Percentiles rank a stretch among this genome's conserved stretches.
These are phyloP conservation scores for Augiades crinisus DNA, from an alignment of 2,888 invertebrate genomes.

Conservation along the genomic window DNA sequence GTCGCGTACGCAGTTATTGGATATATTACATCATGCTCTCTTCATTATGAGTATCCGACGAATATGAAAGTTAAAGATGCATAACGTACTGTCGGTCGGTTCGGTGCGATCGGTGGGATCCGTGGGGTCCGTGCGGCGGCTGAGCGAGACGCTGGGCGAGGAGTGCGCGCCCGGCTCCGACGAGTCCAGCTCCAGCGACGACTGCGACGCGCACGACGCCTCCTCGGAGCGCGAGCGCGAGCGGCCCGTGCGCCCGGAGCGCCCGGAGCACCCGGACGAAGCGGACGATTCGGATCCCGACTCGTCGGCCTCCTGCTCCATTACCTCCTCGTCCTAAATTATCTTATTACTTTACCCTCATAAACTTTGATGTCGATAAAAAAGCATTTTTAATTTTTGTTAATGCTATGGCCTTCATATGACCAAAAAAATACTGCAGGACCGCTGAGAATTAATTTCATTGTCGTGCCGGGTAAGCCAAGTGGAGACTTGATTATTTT, in stretches of 20 bases:
- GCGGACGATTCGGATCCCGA: slow-evolving; percentile 25
- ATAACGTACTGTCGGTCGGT: slow-evolving; percentile 41
- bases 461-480: too few species aligned
- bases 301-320: slow-evolving; percentile 45
- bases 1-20: slow-evolving; percentile 22
- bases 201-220: slow-evolving; percentile 32
- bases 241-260: slow-evolving; percentile 24
- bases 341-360: too few species aligned
- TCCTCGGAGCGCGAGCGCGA: slow-evolving; percentile 35
- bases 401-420: too few species aligned
- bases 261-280: slow-evolving; percentile 20
- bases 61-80: too few species aligned
- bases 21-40: too few species aligned
- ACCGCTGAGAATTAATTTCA: too few species aligned
- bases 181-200: slow-evolving; percentile 60
- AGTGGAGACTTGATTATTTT: too few species aligned
- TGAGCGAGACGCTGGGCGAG: slow-evolving; percentile 42
- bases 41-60: too few species aligned
- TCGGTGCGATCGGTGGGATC: slow-evolving; percentile 33
- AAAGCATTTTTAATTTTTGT: too few species aligned
- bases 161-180: slow-evolving; percentile 34
- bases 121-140: slow-evolving; percentile 42
- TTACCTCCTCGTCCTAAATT: slow-evolving; percentile 39
- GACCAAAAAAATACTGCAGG: too few species aligned
- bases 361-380: too few species aligned